These are phyloP conservation scores for Coluber constrictor DNA, from an alignment of 2,797 vertebrate genomes.

Conservation along the genomic window DNA sequence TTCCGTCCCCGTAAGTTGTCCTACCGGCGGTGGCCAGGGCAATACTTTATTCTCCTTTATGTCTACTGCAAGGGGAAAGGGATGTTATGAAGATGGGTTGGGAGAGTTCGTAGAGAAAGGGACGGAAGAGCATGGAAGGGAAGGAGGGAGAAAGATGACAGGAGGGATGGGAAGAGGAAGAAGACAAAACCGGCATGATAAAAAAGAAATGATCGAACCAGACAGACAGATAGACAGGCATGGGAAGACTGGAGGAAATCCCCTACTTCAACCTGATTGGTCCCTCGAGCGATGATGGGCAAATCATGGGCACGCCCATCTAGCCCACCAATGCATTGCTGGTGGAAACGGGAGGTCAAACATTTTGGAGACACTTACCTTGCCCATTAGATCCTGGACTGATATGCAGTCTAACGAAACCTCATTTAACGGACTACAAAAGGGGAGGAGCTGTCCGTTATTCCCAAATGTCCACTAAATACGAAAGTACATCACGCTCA, in stretches of 20 bases:
- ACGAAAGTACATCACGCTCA: background rate
- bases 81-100: background rate
- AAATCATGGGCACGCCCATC: background rate
- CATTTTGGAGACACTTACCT: background rate
- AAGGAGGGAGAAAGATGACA: background rate
- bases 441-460: background rate
- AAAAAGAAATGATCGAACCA: constrained; percentile 14
- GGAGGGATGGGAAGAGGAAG: background rate
- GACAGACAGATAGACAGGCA: constrained; percentile 5
- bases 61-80: constrained; percentile 56
- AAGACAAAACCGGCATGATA: constrained; percentile 37
- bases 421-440: background rate
- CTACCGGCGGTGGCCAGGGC: constrained; percentile 76
- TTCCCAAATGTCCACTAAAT: background rate
- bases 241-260: background rate
- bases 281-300: background rate
- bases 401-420: background rate
- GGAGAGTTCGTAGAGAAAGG: no score
- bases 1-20: constrained; percentile 71
- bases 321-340: background rate
- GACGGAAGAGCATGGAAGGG: no score
- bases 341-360: background rate
- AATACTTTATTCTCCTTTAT: constrained; percentile 73
- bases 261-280: background rate
- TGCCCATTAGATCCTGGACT: background rate